Conservation (phyloP, 2,113 vertebrate species). For the Microcebus jonahi region DNA sequence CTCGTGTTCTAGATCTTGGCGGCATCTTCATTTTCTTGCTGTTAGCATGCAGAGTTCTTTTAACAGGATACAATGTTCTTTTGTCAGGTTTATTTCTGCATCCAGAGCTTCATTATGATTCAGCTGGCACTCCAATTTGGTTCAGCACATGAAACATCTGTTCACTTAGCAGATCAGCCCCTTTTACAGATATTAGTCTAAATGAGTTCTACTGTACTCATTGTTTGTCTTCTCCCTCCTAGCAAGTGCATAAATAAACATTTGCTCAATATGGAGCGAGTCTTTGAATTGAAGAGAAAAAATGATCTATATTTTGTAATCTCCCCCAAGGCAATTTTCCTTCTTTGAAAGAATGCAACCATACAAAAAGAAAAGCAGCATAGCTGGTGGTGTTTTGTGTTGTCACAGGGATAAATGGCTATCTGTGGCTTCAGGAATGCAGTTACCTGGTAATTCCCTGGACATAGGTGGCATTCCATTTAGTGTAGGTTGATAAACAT, state of each 20-base stretch:
- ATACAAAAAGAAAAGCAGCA: not conserved
- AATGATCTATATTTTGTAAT: slow-evolving; percentile 38
- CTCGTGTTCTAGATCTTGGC: not conserved
- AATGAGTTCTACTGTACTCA: slow-evolving; percentile 28
- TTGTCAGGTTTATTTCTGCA: slow-evolving; percentile 2
- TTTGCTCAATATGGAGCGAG: slow-evolving; percentile 34
- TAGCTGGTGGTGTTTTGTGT: not conserved
- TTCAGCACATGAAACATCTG: slow-evolving; percentile 52
- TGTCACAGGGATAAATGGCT: not conserved
- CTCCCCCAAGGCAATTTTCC: not conserved
- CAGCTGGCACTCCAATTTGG: slow-evolving; percentile 21
- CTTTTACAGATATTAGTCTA: slow-evolving; percentile 52
- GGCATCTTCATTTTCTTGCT: not conserved
- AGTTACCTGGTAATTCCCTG: not conserved
- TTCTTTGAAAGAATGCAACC: not conserved
- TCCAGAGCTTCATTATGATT: slow-evolving; percentile 46
- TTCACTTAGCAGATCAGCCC: slow-evolving; percentile 38
- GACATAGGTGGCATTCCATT: not conserved
- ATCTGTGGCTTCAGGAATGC: not conserved
- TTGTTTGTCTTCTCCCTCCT: not conserved
- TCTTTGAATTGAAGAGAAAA: not conserved
- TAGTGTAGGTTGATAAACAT: not conserved
- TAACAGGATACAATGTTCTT: not conserved
- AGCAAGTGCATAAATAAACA: slow-evolving; percentile 47
- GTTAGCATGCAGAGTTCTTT: not conserved